Evolutionary conservation across 1,140 invertebrate genomes (phyloP).

Genomic region (Aphis gossypii): DNA sequence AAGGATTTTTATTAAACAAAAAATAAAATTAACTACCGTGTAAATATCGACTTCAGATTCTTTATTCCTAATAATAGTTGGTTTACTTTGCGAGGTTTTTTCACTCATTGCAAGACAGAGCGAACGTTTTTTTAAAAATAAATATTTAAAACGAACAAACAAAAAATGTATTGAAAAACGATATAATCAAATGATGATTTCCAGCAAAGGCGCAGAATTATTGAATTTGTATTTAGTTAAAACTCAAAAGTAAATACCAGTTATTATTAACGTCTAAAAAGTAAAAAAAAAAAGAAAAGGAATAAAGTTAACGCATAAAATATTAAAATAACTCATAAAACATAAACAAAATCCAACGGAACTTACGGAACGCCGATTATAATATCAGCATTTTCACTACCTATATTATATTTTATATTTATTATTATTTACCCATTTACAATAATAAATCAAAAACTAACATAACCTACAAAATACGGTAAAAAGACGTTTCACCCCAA

Average conservation of each 20-base stretch:
- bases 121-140: neutral
- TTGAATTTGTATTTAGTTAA: neutral
- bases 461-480: too few species aligned
- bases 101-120: constrained; percentile 20
- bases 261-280: neutral
- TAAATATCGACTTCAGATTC: constrained; percentile 26
- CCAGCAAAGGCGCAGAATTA: neutral
- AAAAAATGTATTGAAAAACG: neutral
- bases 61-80: neutral
- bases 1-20: neutral
- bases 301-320: too few species aligned
- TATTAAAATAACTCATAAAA: too few species aligned
- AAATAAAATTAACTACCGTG: constrained; percentile 8
- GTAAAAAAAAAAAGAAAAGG: too few species aligned
- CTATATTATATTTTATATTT: too few species aligned
- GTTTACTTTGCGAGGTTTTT: constrained; percentile 17
- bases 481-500: too few species aligned
- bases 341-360: too few species aligned
- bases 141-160: neutral
- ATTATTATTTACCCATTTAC: too few species aligned
- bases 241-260: neutral
- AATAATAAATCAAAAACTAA: too few species aligned
- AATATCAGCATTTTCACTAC: too few species aligned
- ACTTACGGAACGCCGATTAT: too few species aligned
- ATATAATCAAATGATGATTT: neutral